Conservation (phyloP, 2,888 invertebrate genomes). For the Amblyjoppa fuscipennis region DNA sequence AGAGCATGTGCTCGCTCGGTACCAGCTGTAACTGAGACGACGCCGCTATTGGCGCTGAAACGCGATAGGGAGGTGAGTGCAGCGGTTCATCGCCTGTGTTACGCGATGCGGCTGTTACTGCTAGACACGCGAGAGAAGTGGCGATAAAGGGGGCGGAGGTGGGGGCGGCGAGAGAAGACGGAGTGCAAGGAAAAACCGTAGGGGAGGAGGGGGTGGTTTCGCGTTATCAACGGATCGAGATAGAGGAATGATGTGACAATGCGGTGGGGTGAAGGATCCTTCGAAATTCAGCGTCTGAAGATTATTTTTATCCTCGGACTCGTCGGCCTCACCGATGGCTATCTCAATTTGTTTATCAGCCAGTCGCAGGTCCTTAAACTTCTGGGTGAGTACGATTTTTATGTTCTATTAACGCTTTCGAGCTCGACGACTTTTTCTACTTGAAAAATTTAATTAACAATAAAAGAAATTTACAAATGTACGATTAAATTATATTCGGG, state of each 20-base stretch:
- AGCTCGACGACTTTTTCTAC: neutral
- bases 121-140: conserved; percentile 43
- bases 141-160: conserved; percentile 24
- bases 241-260: conserved; percentile 81
- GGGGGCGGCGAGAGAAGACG: conserved; percentile 10
- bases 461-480: too few relatives aligned
- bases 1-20: conserved; percentile 50
- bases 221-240: conserved; percentile 43
- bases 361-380: conserved; percentile 93
- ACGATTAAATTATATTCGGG: too few relatives aligned
- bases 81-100: conserved; percentile 46
- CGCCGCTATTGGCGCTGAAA: conserved; percentile 33
- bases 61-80: conserved; percentile 55
- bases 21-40: conserved; percentile 41
- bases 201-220: conserved; percentile 26
- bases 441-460: neutral
- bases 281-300: conserved; percentile 81
- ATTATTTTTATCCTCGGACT: conserved; percentile 80
- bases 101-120: conserved; percentile 50
- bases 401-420: neutral
- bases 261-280: conserved; percentile 83
- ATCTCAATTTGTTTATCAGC: conserved; percentile 93
- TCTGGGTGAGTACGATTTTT: conserved; percentile 88
- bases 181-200: conserved; percentile 2
- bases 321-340: conserved; percentile 87